These are phyloP conservation scores for Alosa alosa DNA, from an alignment of 2,113 vertebrate species.

Conservation along the genomic window DNA sequence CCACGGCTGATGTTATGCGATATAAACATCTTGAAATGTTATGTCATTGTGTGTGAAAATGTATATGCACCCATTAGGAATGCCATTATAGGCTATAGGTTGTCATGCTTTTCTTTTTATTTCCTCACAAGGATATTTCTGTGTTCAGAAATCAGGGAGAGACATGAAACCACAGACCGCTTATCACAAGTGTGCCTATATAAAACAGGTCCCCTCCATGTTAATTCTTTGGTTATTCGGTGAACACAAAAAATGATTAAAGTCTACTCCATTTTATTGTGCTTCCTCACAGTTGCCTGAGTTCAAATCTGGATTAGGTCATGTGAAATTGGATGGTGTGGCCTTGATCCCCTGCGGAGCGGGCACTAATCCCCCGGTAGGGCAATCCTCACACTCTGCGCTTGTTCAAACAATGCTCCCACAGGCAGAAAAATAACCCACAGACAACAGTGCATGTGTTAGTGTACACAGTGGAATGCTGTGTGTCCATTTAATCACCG, in stretches of 20 bases:
- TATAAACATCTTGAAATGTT: not conserved
- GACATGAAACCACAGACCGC: too few species aligned
- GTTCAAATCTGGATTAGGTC: slow-evolving; percentile 33
- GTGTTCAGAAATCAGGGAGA: too few species aligned
- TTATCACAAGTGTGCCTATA: not conserved
- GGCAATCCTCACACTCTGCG: slow-evolving; percentile 19
- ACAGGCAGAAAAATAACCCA: not conserved
- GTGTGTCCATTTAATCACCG: not conserved
- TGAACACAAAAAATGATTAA: not conserved
- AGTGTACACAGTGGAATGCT: not conserved
- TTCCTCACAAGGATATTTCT: too few species aligned
- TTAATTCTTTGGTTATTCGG: not conserved
- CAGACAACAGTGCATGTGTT: not conserved
- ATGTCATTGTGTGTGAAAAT: not conserved
- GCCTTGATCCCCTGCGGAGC: slow-evolving; percentile 18
- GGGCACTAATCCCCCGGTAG: slow-evolving; percentile 25
- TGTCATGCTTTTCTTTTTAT: not conserved
- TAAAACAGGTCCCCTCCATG: not conserved
- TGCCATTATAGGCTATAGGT: too few species aligned
- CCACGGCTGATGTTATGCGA: not conserved
- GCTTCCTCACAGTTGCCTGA: not conserved
- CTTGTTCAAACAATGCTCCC: slow-evolving; percentile 1
- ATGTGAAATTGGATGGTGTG: slow-evolving; percentile 35
- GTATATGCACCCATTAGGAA: not conserved
- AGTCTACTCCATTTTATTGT: not conserved